phyloP scores from a whole-genome alignment of 2,888 invertebrate genomes.

The Allacma fusca region DNA sequence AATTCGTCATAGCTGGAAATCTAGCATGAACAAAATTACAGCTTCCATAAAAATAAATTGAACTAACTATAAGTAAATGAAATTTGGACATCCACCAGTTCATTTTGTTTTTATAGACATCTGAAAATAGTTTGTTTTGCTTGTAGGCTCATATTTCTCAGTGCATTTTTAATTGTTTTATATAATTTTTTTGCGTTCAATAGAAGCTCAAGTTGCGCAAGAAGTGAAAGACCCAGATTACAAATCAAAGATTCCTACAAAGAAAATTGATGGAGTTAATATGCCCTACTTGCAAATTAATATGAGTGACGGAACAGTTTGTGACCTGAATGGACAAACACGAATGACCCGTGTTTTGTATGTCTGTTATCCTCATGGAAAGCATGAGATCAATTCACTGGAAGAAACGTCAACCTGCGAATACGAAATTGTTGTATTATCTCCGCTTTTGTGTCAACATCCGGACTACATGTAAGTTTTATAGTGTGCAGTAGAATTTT shows the following conservation, averaged over 20 bases:
- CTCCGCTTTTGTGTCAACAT: slow-evolving; percentile 86
- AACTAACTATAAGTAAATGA: too few relatives aligned
- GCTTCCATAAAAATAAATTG: too few relatives aligned
- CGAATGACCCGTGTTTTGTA: slow-evolving; percentile 83
- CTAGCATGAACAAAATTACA: too few relatives aligned
- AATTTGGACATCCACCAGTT: too few relatives aligned
- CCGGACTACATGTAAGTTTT: slow-evolving; percentile 77
- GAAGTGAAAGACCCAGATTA: slow-evolving; percentile 57
- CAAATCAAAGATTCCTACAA: slow-evolving; percentile 40
- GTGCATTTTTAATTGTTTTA: not conserved
- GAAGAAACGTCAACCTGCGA: slow-evolving; percentile 94
- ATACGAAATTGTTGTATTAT: slow-evolving; percentile 90
- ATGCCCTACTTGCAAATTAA: slow-evolving; percentile 83
- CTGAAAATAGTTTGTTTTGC: too few relatives aligned
- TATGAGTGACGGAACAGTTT: slow-evolving; percentile 88
- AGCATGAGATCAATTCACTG: slow-evolving; percentile 89
- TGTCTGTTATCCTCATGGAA: slow-evolving; percentile 86
- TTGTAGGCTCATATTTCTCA: too few relatives aligned
- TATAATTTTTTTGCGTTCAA: too few relatives aligned
- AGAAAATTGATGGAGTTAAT: slow-evolving; percentile 71
- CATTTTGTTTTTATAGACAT: too few relatives aligned
- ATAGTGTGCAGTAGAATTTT: too few relatives aligned
- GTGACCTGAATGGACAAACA: slow-evolving; percentile 88
- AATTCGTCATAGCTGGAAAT: too few relatives aligned
- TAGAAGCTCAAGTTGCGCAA: slow-evolving; percentile 61